A percentile compares a stretch with the other conserved stretches of the same genome.
Evolutionary conservation across 1,140 invertebrate genomes (phyloP).

Genomic region (Eulimnadia texana): DNA sequence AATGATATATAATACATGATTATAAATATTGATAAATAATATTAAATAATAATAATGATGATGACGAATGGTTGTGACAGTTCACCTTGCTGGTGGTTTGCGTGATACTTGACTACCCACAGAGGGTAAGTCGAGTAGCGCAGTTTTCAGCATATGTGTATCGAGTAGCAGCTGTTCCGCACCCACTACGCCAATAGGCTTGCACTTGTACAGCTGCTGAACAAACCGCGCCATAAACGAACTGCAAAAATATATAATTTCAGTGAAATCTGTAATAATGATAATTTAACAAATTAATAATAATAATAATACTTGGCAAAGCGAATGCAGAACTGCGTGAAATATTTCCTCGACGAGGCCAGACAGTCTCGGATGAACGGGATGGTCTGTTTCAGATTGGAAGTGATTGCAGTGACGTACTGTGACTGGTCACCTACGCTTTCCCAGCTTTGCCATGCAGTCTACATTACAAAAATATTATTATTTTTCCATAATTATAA

Average conservation of each 20-base stretch:
- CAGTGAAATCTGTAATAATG: neutral
- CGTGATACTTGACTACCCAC: constrained; percentile 72
- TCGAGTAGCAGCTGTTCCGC: constrained; percentile 95
- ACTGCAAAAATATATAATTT: constrained; percentile 35
- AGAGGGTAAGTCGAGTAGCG: constrained; percentile 85
- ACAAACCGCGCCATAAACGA: constrained; percentile 92
- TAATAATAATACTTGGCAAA: constrained; percentile 81
- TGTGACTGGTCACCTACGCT: constrained; percentile 91
- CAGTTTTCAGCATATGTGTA: constrained; percentile 93
- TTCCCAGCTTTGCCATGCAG: constrained; percentile 32
- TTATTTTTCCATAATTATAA: neutral
- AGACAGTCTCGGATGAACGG: constrained; percentile 82
- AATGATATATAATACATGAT: too few relatives aligned
- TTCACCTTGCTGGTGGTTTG: constrained; percentile 63
- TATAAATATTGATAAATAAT: too few relatives aligned
- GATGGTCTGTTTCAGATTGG: constrained; percentile 74
- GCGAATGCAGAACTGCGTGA: constrained; percentile 93
- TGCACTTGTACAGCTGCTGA: constrained; percentile 84
- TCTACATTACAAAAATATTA: neutral
- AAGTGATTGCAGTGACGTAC: constrained; percentile 80
- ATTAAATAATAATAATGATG: too few relatives aligned
- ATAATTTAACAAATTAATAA: too few relatives aligned
- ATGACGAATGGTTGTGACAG: neutral
- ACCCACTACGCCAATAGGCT: constrained; percentile 72
- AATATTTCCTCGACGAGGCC: constrained; percentile 91